Percentiles rank a stretch among this genome's conserved stretches.
Conservation (phyloP, 2,888 invertebrate species). For the Hydriomena furcata region DNA sequence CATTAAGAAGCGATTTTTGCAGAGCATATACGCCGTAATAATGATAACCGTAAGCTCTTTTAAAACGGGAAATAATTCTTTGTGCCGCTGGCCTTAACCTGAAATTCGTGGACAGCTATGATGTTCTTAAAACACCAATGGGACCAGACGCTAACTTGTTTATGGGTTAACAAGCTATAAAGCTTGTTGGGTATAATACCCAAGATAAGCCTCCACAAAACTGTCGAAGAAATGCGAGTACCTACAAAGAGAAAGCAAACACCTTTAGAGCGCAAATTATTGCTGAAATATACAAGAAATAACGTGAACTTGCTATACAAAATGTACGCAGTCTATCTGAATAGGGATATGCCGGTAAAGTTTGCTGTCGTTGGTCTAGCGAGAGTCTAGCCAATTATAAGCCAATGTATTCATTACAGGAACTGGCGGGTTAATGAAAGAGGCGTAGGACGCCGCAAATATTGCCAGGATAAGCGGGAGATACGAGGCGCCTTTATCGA, state of each 20-base stretch:
- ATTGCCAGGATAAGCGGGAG: constrained; percentile 64
- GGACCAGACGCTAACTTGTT: constrained; percentile 42
- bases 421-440: constrained; percentile 59
- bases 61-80: constrained; percentile 66
- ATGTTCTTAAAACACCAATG: constrained; percentile 48
- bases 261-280: not conserved
- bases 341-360: constrained; percentile 45
- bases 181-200: no score
- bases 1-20: constrained; percentile 49
- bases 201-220: no score
- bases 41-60: constrained; percentile 66
- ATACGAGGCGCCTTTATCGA: constrained; percentile 71
- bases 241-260: not conserved
- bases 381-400: constrained; percentile 57
- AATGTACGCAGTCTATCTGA: constrained; percentile 6
- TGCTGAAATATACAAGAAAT: constrained; percentile 4
- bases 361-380: constrained; percentile 45
- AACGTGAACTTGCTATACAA: not conserved
- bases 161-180: constrained; percentile 47
- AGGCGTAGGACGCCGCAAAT: constrained; percentile 56
- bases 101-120: constrained; percentile 46
- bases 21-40: constrained; percentile 34
- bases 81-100: constrained; percentile 38
- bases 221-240: not conserved
- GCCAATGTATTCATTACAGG: constrained; percentile 71